Evolutionary conservation across 2,113 vertebrate genomes (phyloP), one percentile per base, ranked within the genome.

Genomic region (Apteryx owenii): DNA sequence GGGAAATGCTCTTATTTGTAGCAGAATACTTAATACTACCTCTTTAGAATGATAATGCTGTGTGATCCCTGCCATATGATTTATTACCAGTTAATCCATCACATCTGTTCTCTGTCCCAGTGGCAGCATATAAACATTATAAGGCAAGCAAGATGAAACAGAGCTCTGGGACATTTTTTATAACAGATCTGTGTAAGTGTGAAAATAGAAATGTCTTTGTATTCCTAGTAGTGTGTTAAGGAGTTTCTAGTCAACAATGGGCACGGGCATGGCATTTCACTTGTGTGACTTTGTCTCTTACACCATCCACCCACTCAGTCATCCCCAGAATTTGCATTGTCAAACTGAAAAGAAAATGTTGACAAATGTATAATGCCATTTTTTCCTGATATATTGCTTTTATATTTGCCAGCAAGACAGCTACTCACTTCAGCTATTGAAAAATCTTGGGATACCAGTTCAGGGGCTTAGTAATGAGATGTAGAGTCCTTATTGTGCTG

Each of bases 71-170:
- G 91, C 72, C 66, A 46, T 93, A 85, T 97, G 96, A 97, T 96
- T 95, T 94, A 97, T 97, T 95, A 72, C 84, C 92, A 93, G 93
- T 94, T 97, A 96, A 97, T 97, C 96, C 88, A 95, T 97, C 94
- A 94, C 94, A 97, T 95, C 95, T 97, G 90, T 96, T 96, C 92
- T 93, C 95, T 93, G 84, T 94, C 96, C 93, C 96, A 92, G 72
- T 95, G 93, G 93, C 89, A 94, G 93, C 88, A 95, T 91, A 95
- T 96, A 96, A 97, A 96, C 88, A 90, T 85, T 94, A 88, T 93
- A 97, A 96, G 93, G 88, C 92, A 92, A 94, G 96, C 81, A 93
- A 96, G 92, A 96, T 88, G 94, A 94, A 92, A 92, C 80, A 51
- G 88, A 97, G 93, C 94, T 94, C 95, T 92, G 91, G 95, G 95